Conservation (phyloP, 2,888 invertebrate genomes). For the Thereva nobilitata region DNA sequence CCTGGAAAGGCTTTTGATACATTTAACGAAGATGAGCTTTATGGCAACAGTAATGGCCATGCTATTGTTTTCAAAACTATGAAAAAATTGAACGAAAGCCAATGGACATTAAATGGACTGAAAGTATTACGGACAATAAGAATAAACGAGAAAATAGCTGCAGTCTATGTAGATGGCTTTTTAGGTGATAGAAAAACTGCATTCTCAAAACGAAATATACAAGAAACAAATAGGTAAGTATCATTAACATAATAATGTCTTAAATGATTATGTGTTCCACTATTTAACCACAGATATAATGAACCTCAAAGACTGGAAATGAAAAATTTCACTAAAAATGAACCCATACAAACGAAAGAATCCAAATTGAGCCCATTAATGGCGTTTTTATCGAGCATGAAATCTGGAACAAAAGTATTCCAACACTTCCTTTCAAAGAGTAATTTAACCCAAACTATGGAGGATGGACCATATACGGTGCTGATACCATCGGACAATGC, state of each 20-base stretch:
- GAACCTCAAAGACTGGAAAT: conserved; percentile 57
- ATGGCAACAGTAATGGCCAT: conserved; percentile 60
- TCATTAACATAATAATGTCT: background rate
- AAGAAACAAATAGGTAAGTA: conserved; percentile 57
- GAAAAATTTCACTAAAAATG: conserved; percentile 54
- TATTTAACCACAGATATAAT: conserved; percentile 50
- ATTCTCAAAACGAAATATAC: conserved; percentile 58
- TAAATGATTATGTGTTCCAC: background rate
- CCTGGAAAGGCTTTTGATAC: conserved; percentile 62
- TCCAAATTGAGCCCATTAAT: conserved; percentile 54
- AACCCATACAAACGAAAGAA: conserved; percentile 53
- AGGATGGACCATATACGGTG: conserved; percentile 64
- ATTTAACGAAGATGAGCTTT: conserved; percentile 58
- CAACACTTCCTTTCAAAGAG: conserved; percentile 66
- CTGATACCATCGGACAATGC: conserved; percentile 69
- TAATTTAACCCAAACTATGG: conserved; percentile 64
- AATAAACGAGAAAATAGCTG: conserved; percentile 56
- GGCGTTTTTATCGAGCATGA: conserved; percentile 63
- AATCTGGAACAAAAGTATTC: conserved; percentile 67
- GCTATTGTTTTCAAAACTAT: conserved; percentile 57
- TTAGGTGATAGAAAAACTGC: conserved; percentile 57
- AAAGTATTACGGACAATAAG: conserved; percentile 55
- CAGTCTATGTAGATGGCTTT: conserved; percentile 58
- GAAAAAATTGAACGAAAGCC: conserved; percentile 53
- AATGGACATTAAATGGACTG: conserved; percentile 56